Percentiles rank a stretch among this genome's conserved stretches.
Conservation (phyloP, 2,797 vertebrate genomes). For the Spondyliosoma cantharus region DNA sequence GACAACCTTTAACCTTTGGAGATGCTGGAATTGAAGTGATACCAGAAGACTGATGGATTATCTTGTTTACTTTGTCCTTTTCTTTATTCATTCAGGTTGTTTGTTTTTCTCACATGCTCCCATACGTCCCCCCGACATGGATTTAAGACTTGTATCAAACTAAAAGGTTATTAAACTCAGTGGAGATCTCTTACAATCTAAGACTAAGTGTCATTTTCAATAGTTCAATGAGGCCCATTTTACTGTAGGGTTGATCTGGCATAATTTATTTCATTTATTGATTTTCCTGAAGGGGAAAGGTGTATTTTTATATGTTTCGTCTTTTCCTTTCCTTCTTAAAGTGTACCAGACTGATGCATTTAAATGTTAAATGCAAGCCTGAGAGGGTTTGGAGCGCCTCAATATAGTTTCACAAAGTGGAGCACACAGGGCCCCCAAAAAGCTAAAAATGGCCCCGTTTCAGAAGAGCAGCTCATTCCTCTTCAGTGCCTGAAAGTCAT, state of each 20-base stretch:
- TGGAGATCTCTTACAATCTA: conserved; percentile 4
- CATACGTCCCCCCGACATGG: background rate
- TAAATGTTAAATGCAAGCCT: too few relatives aligned
- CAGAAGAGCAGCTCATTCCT: background rate
- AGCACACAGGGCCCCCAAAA: too few relatives aligned
- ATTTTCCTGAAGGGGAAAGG: too few relatives aligned
- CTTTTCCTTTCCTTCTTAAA: too few relatives aligned
- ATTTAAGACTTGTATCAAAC: background rate
- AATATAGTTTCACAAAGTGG: too few relatives aligned
- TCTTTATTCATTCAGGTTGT: background rate
- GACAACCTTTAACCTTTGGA: conserved; percentile 21
- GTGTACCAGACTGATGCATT: too few relatives aligned
- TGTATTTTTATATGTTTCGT: too few relatives aligned
- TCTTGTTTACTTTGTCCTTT: background rate
- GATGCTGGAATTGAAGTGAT: conserved; percentile 34
- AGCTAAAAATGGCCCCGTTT: too few relatives aligned
- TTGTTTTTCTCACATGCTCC: background rate
- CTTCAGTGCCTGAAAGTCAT: conserved; percentile 33
- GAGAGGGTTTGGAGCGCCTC: too few relatives aligned
- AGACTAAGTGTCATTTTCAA: background rate
- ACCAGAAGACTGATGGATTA: conserved; percentile 2
- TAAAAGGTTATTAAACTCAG: conserved; percentile 24
- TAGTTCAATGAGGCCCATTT: conserved; percentile 7
- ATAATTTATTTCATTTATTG: too few relatives aligned
- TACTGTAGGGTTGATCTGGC: too few relatives aligned